These are phyloP conservation scores for Camarhynchus parvulus DNA, from an alignment of 2,113 vertebrate species.

Conservation along the genomic window DNA sequence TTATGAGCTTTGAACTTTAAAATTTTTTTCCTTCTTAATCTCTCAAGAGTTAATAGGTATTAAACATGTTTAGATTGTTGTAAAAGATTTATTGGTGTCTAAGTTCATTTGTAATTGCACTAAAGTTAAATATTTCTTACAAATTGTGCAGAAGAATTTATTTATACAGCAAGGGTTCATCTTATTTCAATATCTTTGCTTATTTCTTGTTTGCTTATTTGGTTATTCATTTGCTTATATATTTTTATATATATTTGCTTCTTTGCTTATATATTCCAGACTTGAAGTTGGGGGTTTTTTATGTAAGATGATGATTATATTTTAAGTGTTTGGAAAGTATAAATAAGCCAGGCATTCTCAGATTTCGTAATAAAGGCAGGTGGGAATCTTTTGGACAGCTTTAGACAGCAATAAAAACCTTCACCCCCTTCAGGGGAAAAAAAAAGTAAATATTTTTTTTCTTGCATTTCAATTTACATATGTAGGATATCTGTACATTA, in stretches of 20 bases:
- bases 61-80: not conserved
- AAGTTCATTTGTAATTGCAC: not conserved
- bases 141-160: not conserved
- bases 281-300: not conserved
- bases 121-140: not conserved
- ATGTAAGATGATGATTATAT: not conserved
- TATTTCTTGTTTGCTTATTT: not conserved
- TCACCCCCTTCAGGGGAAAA: rapidly evolving
- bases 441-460: not conserved
- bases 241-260: too few relatives aligned
- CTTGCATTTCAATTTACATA: not conserved
- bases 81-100: not conserved
- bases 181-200: not conserved
- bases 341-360: not conserved
- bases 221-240: too few relatives aligned
- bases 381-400: not conserved
- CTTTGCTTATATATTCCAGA: too few relatives aligned
- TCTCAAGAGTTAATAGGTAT: not conserved
- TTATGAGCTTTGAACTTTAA: not conserved
- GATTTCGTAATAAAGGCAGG: not conserved
- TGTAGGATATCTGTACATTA: not conserved
- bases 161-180: not conserved
- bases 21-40: not conserved
- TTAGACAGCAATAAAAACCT: not conserved
- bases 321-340: not conserved